These are phyloP conservation scores for Fratercula arctica DNA, from an alignment of 2,797 vertebrate species.

Conservation along the genomic window DNA sequence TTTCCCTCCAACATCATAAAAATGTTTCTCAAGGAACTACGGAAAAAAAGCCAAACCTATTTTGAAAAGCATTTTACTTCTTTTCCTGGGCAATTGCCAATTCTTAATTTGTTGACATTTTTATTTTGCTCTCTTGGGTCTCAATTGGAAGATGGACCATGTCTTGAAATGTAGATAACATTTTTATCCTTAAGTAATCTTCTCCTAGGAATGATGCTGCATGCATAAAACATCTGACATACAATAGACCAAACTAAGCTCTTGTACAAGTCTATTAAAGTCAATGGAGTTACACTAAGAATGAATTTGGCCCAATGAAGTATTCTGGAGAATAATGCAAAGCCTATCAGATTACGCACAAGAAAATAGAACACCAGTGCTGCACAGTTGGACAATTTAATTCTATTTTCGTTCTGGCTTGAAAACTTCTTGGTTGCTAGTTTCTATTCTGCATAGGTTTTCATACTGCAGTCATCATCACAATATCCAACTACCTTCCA, in stretches of 20 bases:
- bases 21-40: not conserved
- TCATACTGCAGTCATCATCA: not conserved
- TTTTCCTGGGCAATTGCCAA: not conserved
- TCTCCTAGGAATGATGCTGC: not conserved
- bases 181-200: constrained; percentile 13
- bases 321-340: not conserved
- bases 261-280: not conserved
- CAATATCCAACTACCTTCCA: not conserved
- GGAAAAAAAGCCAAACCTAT: not conserved
- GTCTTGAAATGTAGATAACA: not conserved
- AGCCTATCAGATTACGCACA: not conserved
- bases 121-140: not conserved
- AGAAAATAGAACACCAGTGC: not conserved
- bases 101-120: not conserved
- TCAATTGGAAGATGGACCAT: not conserved
- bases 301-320: not conserved
- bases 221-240: not conserved
- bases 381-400: not conserved
- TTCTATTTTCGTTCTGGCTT: not conserved
- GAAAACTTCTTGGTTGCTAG: not conserved
- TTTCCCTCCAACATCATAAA: not conserved
- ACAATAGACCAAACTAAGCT: not conserved
- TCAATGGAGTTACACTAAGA: not conserved
- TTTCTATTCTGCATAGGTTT: not conserved
- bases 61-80: not conserved